Percentiles rank a stretch among this genome's conserved stretches.
These are phyloP conservation scores for Drosophila sechellia DNA, from an alignment of 1,140 invertebrate species.

Conservation along the genomic window DNA sequence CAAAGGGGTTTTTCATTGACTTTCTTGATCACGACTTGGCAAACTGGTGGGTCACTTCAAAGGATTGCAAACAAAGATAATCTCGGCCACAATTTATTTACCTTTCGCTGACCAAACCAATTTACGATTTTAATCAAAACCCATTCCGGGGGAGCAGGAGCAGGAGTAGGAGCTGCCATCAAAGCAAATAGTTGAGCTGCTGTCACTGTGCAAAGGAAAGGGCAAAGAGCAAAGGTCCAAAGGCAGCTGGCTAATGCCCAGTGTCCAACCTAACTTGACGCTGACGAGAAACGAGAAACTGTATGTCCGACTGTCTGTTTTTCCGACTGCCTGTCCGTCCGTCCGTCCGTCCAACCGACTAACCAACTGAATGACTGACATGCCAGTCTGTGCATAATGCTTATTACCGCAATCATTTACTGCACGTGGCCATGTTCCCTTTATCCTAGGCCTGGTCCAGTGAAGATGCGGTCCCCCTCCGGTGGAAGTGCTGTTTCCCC, in stretches of 20 bases:
- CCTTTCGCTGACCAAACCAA: slow-evolving; percentile 57
- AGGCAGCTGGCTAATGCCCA: slow-evolving; percentile 39
- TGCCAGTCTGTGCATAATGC: slow-evolving; percentile 69
- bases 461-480: not conserved
- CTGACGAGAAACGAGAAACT: slow-evolving; percentile 40
- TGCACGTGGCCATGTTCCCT: slow-evolving; percentile 17
- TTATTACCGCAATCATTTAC: slow-evolving; percentile 71
- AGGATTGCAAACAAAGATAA: slow-evolving; percentile 57
- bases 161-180: slow-evolving; percentile 39
- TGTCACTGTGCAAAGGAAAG: slow-evolving; percentile 34
- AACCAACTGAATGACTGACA: slow-evolving; percentile 42
- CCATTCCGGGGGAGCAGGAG: not conserved
- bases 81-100: slow-evolving; percentile 48
- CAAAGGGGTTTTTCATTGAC: slow-evolving; percentile 38
- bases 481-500: slow-evolving; percentile 41
- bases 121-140: slow-evolving; percentile 70
- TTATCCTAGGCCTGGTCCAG: not conserved
- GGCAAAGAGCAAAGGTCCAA: slow-evolving; percentile 6
- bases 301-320: slow-evolving; percentile 31
- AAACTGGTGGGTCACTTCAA: slow-evolving; percentile 52
- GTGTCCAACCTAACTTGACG: slow-evolving; percentile 77
- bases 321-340: not conserved
- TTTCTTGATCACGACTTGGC: slow-evolving; percentile 40
- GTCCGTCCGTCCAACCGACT: not conserved
- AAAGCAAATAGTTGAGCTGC: slow-evolving; percentile 61